Base-by-base conservation (phyloP, 92 coral and sea anemone genomes). In the Metridium senile region DNA sequence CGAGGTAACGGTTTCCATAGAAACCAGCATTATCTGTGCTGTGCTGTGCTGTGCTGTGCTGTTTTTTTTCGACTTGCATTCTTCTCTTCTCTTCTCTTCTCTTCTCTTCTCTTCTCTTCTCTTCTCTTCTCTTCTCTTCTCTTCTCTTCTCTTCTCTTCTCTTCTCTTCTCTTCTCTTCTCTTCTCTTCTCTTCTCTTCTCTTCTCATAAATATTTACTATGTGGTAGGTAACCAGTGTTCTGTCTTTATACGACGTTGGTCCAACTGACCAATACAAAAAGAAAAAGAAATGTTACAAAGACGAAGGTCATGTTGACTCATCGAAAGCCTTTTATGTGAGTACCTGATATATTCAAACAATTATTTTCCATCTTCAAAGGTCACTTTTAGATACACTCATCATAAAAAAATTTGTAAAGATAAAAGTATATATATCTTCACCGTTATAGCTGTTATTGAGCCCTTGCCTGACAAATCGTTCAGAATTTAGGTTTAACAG, bases 251-350 rank as follows among this genome's bases (percentile, higher is more conserved):
- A 74, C 70, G 86, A 82, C 74, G 81, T 82, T 58, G 86, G 86
- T 6, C 76, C 86, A 16, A 49, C 77, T 28, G 53, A 26, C 51
- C 29, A 21, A 21, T 45, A 39, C 33, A 16, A 23, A 33, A 17
- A 54, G 34, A 13, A 2, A 43, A 26, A 45, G 49, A 10, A 39
- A 1, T 72, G 80, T 23, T 31, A 47, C 28, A 58, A 33, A 28
- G 71, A 65, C 19, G 0, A 17, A 10, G 26, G 32, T 32, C 56
- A 66, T n/a, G 79, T 82, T 32, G 96, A 90, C 72, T 77, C 92
- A 28, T 87, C 96, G 8, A 86, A 77, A 54, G 96, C 90, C 8
- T 87, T 90, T 62, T 43, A 80, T 66, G 96, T 90, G 71, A n/a
- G 94, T 46, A 17, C 29, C 2, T 4, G 8, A 45, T 45, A 7